A percentile compares a stretch with the other conserved stretches of the same genome.
Evolutionary conservation across 2,113 vertebrate species (phyloP).

Genomic region (Prolemur simus): DNA sequence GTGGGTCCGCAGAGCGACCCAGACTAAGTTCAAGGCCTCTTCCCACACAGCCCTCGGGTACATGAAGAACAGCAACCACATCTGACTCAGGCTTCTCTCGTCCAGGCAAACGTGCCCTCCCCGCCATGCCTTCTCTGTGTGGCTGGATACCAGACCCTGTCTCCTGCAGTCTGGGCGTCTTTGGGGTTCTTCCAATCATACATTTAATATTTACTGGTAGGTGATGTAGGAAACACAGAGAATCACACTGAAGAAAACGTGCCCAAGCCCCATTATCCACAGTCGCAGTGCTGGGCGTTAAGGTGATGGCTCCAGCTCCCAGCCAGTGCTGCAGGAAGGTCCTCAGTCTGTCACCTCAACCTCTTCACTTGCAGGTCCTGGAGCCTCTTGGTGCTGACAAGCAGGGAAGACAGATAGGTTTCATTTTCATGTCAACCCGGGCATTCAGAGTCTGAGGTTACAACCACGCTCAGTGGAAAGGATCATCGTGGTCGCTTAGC

Average conservation of each 20-base stretch:
- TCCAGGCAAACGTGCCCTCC: neutral
- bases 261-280: neutral
- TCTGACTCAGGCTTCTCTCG: neutral
- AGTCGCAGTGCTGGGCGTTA: neutral
- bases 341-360: neutral
- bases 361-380: neutral
- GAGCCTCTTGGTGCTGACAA: neutral
- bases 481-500: neutral
- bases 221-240: neutral
- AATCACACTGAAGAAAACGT: neutral
- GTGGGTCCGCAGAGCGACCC: neutral
- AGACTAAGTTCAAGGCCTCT: neutral
- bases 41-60: neutral
- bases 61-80: neutral
- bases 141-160: neutral
- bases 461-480: neutral
- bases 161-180: neutral
- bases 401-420: neutral
- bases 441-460: neutral
- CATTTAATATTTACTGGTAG: neutral
- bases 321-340: neutral
- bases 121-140: neutral
- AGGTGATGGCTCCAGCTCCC: neutral
- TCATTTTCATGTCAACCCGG: neutral
- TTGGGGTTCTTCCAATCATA: neutral